Evolutionary conservation across 2,888 invertebrate species (phyloP).

Genomic region (Noctuana brunneofusca): DNA sequence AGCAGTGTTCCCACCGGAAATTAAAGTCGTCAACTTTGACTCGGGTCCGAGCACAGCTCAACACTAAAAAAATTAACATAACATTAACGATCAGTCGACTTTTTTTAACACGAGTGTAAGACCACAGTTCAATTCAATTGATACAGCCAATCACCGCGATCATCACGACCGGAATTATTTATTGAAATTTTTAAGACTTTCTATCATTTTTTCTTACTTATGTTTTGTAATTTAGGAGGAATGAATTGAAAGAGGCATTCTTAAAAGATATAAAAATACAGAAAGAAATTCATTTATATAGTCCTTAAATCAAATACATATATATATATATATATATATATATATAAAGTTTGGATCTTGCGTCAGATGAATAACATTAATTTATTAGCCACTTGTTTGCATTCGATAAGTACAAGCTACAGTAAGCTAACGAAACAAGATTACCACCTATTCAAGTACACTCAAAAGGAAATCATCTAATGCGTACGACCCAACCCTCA

Average conservation of each 20-base stretch:
- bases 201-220: too few species aligned
- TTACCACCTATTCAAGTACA: conserved; percentile 30
- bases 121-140: too few species aligned
- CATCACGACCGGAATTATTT: too few species aligned
- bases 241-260: too few species aligned
- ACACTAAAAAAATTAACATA: neutral
- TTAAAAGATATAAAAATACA: too few species aligned
- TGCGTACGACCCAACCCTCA: conserved; percentile 13
- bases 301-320: too few species aligned
- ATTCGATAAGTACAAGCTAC: conserved; percentile 20
- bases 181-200: too few species aligned
- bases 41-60: neutral
- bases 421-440: conserved; percentile 25
- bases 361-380: neutral
- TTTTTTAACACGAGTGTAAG: neutral
- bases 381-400: neutral
- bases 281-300: too few species aligned
- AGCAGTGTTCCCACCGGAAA: conserved; percentile 12
- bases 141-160: too few species aligned
- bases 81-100: neutral
- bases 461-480: conserved; percentile 31
- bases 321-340: too few species aligned
- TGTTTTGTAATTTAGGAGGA: too few species aligned
- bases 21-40: conserved; percentile 18
- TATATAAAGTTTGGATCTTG: neutral